Conservation (phyloP, 2,888 invertebrate genomes). For the Masnerella sp. region DNA sequence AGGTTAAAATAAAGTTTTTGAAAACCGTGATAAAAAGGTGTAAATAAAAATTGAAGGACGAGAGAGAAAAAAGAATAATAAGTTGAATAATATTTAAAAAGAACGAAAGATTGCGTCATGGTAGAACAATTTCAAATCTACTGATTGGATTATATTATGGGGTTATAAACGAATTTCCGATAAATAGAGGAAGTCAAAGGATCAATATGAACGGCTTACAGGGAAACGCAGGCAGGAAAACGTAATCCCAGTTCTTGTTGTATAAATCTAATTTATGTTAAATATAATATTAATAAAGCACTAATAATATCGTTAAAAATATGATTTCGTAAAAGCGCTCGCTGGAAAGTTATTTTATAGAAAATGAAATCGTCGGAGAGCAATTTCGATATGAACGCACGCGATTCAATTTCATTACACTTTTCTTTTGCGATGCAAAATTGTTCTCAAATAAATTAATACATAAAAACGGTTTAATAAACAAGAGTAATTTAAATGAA, state of each 20-base stretch:
- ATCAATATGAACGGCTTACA: slow-evolving; percentile 3
- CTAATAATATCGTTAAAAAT: too few relatives aligned
- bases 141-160: slow-evolving; percentile 12
- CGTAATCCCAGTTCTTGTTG: neutral
- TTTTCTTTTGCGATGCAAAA: neutral
- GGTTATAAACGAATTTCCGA: slow-evolving; percentile 20
- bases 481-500: neutral
- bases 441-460: neutral
- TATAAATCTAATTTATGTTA: neutral
- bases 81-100: slow-evolving; percentile 1
- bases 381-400: neutral
- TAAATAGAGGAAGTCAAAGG: slow-evolving; percentile 10
- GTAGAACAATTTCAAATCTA: slow-evolving; percentile 8
- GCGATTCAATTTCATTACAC: neutral
- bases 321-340: neutral
- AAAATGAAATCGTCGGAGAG: neutral
- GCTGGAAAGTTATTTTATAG: neutral
- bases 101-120: neutral
- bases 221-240: neutral
- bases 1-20: slow-evolving; percentile 4
- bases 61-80: slow-evolving; percentile 4
- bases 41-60: too few relatives aligned
- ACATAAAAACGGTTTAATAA: neutral
- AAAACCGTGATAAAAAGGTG: too few relatives aligned
- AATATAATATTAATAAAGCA: too few relatives aligned